Evolutionary conservation across 1,140 invertebrate genomes (phyloP).

Genomic region (Drosophila busckii): DNA sequence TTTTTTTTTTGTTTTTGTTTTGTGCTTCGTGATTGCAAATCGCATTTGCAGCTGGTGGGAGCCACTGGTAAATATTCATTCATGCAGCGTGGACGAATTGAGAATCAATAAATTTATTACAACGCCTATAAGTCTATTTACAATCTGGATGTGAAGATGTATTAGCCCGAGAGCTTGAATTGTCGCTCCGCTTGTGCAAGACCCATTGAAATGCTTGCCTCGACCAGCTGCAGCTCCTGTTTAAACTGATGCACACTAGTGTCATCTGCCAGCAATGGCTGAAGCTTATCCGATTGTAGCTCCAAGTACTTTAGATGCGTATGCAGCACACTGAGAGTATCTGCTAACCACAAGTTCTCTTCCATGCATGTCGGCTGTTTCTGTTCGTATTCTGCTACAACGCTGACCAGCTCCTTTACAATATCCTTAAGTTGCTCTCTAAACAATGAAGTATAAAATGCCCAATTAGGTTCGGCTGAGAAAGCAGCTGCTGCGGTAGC

Average conservation of each 20-base stretch:
- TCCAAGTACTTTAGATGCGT: constrained; percentile 34
- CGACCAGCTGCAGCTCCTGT: constrained; percentile 6
- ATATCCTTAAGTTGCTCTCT: constrained; percentile 3
- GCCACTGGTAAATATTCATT: too few relatives aligned
- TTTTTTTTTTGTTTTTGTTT: constrained; percentile 38
- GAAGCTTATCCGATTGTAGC: constrained; percentile 4
- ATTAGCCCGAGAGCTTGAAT: not conserved
- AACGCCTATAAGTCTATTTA: not conserved
- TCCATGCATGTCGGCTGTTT: not conserved
- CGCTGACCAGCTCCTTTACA: constrained; percentile 4
- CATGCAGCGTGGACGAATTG: too few relatives aligned
- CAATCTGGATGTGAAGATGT: not conserved
- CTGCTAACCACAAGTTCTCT: constrained; percentile 10
- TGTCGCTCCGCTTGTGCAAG: constrained; percentile 7
- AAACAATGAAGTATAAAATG: not conserved
- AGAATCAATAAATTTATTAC: not conserved
- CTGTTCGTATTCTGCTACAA: constrained; percentile 6
- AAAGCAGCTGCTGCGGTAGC: too few relatives aligned
- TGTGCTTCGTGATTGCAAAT: constrained; percentile 7
- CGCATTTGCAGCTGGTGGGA: not conserved
- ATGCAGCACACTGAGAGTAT: constrained; percentile 18
- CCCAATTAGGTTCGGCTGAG: too few relatives aligned
- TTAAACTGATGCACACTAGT: constrained; percentile 16
- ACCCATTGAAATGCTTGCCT: constrained; percentile 8
- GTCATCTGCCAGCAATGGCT: constrained; percentile 5